Percentiles rank a stretch among this genome's conserved stretches.
Conservation (phyloP, 2,113 vertebrate genomes). For the Macrotis lagotis region DNA sequence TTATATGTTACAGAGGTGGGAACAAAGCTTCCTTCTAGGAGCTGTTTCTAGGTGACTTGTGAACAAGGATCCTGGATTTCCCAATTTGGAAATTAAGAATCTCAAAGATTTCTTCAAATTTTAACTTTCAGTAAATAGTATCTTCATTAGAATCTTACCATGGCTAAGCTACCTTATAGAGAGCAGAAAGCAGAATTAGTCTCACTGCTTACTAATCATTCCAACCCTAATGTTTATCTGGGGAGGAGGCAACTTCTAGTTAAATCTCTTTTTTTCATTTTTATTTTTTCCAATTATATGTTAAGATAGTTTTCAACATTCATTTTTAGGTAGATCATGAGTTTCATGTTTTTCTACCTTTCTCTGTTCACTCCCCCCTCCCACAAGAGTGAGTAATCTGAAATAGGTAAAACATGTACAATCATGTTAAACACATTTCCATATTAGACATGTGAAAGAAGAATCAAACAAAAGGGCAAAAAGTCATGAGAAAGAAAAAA, state of each 20-base stretch:
- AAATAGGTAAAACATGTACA: too few relatives aligned
- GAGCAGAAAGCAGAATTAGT: background rate
- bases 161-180: background rate
- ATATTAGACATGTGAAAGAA: too few relatives aligned
- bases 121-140: background rate
- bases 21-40: background rate
- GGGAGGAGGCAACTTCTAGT: background rate
- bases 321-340: too few relatives aligned
- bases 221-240: background rate
- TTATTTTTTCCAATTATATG: too few relatives aligned
- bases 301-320: too few relatives aligned
- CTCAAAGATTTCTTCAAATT: background rate
- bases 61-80: background rate
- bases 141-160: background rate
- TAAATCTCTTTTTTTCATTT: too few relatives aligned
- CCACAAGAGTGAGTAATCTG: too few relatives aligned
- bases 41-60: background rate
- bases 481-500: too few relatives aligned
- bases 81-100: background rate
- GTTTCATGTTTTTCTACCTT: too few relatives aligned
- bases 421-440: too few relatives aligned
- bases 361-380: too few relatives aligned
- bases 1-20: background rate
- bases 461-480: too few relatives aligned
- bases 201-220: background rate